Evolutionary conservation across 2,113 vertebrate genomes (phyloP), one percentile per base, ranked within the genome.

Genomic region (Pterocles burchelli): DNA sequence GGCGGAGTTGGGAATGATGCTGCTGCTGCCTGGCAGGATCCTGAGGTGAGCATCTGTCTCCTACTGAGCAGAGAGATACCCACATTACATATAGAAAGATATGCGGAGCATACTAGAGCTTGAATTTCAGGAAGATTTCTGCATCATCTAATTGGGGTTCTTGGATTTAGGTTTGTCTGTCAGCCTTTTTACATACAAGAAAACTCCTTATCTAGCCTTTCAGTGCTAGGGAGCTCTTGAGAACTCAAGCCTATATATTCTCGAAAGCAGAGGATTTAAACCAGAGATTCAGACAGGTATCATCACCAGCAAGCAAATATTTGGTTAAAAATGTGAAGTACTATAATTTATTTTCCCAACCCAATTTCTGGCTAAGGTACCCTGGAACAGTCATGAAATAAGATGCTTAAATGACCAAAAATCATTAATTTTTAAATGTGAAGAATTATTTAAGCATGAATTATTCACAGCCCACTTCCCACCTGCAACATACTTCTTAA

Each of bases 261-360:
- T 16, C 15, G 51, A 55, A 82, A 76, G n/a, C 46, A 71, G 43
- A 80, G 72, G 52, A 86, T 51, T 96, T 83, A 80, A 90, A 77
- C 28, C 28, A 68, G 21, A 28, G 41, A 65, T 75, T 88, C 66
- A 79, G 58, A 57, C 72, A 77, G 1, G 2, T 70, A 52, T 45
- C 67, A 84, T 93, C 85, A 89, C 7, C 68, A 86, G 55, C 43
- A 92, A 84, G 68, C 68, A 94, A 95, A 93, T 36, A 86, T 93
- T 90, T 89, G 48, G 65, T 18, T 90, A 86, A 93, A 93, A 94
- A 63, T 17, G 72, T 86, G 59, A 95, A 95, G 67, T 67, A 38
- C 34, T 43, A 9, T 52, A 63, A 94, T 86, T 84, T 66, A 77
- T 88, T 94, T 92, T 46, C 55, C n/a, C 33, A 90, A 10, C 0